phyloP scores from a whole-genome alignment of 2,797 vertebrate species.

The Orestias chungarensis region DNA sequence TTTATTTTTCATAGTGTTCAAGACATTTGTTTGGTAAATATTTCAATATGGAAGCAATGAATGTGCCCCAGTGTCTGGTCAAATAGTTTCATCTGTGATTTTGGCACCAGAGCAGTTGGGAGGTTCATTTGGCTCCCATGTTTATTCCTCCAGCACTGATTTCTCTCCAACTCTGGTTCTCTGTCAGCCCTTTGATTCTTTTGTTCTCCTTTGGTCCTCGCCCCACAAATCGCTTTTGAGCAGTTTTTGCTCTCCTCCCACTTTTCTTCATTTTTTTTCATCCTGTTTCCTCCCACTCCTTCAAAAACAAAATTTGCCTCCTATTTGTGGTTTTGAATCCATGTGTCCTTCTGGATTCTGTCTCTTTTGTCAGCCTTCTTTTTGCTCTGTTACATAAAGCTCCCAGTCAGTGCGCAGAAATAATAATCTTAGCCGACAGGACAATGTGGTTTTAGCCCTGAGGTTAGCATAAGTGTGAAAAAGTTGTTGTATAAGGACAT shows the following conservation, averaged over 20 bases:
- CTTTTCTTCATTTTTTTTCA: conserved; percentile 11
- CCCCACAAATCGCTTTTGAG: conserved; percentile 31
- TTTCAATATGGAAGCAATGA: conserved; percentile 59
- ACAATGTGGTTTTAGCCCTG: not conserved
- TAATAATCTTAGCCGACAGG: not conserved
- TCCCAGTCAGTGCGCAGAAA: conserved; percentile 20
- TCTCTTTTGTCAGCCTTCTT: conserved; percentile 29
- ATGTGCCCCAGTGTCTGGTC: conserved; percentile 42
- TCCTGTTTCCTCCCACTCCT: conserved; percentile 28
- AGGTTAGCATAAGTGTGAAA: not conserved
- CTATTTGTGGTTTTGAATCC: conserved; percentile 34
- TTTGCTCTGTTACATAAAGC: conserved; percentile 18
- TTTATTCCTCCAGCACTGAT: conserved; percentile 44
- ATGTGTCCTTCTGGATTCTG: conserved; percentile 38
- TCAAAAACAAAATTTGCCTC: conserved; percentile 33
- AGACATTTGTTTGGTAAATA: conserved; percentile 65
- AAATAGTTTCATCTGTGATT: conserved; percentile 62
- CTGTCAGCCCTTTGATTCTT: conserved; percentile 32
- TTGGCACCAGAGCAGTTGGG: conserved; percentile 52
- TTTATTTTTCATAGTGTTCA: conserved; percentile 15
- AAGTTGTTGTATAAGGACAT: conserved; percentile 3
- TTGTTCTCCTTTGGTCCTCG: conserved; percentile 29
- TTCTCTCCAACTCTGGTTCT: conserved; percentile 36
- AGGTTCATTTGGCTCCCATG: conserved; percentile 51
- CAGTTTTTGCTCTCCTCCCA: conserved; percentile 28